Conservation (phyloP, 2,888 invertebrate genomes). For the Spisula solida region DNA sequence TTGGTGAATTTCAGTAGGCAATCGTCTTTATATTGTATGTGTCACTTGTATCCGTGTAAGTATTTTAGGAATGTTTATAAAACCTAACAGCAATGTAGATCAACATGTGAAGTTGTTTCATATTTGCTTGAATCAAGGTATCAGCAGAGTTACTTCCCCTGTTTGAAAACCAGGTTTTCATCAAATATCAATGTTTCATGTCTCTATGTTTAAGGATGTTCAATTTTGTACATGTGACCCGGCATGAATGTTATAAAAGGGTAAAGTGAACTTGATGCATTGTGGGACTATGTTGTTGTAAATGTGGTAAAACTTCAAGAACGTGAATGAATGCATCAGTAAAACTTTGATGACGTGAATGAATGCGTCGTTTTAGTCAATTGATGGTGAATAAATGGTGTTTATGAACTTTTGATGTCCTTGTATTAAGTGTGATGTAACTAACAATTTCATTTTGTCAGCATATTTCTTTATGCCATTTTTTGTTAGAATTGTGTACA, state of each 20-base stretch:
- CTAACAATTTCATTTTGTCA: constrained; percentile 38
- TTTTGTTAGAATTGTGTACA: constrained; percentile 69
- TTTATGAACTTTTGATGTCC: neutral
- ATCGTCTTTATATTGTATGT: no score
- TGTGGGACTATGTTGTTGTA: neutral
- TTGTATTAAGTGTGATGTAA: constrained; percentile 50
- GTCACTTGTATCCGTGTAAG: no score
- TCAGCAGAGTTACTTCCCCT: no score
- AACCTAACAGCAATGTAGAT: no score
- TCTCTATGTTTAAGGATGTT: neutral
- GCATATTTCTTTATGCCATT: constrained; percentile 47
- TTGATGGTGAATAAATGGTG: neutral
- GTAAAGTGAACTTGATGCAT: neutral
- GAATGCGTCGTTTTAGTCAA: constrained; percentile 13
- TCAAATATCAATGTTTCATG: neutral
- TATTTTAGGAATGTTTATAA: no score
- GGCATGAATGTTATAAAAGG: neutral
- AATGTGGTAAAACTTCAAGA: neutral
- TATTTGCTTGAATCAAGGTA: no score
- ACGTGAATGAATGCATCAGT: neutral
- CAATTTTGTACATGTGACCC: neutral
- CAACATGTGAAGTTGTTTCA: no score
- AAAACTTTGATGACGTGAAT: no score
- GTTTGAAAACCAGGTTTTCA: no score
- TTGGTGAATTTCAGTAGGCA: no score